phyloP scores from a whole-genome alignment of 2,797 vertebrate genomes.

The Sebastolobus altivelis region DNA sequence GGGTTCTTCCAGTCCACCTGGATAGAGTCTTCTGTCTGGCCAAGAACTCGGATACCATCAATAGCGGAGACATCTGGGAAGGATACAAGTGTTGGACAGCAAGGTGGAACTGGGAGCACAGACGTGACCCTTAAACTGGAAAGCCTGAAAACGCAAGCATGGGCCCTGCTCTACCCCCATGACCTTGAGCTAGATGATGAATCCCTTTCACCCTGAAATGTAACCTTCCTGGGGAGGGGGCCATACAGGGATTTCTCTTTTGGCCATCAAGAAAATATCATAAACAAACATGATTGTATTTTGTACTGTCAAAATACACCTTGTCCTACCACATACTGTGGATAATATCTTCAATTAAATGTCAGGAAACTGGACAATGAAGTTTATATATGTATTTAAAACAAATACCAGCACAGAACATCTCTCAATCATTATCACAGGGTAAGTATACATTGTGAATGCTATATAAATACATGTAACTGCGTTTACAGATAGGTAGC shows the following conservation, averaged over 20 bases:
- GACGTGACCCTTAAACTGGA: slow-evolving; percentile 32
- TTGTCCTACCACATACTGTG: not conserved
- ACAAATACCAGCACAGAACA: not conserved
- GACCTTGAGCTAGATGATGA: slow-evolving; percentile 19
- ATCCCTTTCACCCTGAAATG: slow-evolving; percentile 8
- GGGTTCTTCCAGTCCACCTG: slow-evolving; percentile 94
- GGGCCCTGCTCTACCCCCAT: slow-evolving; percentile 15
- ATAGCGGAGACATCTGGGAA: slow-evolving; percentile 81
- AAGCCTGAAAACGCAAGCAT: slow-evolving; percentile 36
- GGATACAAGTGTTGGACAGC: slow-evolving; percentile 31
- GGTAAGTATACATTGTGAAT: not conserved
- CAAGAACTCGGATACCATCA: slow-evolving; percentile 85
- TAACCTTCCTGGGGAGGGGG: slow-evolving; percentile 4
- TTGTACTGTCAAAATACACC: not conserved
- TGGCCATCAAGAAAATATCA: not conserved
- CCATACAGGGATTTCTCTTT: slow-evolving; percentile 17
- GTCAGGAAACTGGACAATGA: not conserved
- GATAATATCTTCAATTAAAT: not conserved
- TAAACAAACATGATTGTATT: slow-evolving; percentile 1
- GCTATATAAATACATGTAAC: not conserved
- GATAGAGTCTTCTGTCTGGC: slow-evolving; percentile 89
- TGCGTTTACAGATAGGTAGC: not conserved
- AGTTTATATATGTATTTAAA: not conserved
- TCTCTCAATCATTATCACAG: not conserved
- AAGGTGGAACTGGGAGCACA: slow-evolving; percentile 28